Base-by-base conservation (phyloP, 2,797 vertebrate species). In the Halcyon smyrnensis region DNA sequence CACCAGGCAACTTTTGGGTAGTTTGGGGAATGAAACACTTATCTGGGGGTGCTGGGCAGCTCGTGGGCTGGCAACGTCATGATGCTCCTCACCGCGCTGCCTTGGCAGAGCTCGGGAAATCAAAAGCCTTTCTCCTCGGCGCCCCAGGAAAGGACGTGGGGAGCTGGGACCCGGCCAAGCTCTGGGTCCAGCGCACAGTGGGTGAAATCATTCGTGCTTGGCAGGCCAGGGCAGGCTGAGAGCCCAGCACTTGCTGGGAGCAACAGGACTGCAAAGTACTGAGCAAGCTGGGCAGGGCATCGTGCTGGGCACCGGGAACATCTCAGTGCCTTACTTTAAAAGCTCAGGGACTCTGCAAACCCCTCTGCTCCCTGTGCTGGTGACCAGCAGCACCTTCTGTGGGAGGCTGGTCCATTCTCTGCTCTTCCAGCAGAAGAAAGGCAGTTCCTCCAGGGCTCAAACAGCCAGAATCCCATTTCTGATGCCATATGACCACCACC, bases 161-260 rank as follows among this genome's bases (percentile, higher is more conserved):
- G 51, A 92, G 16, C 53, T 16, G 0, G 0, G 53, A 6, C 4
- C 16, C 8, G 46, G 48, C 50, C 53, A 10, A 2, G 48, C 48
- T 30, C 8, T 0, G 32, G 20, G 20, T 6, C 14, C 2, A 3
- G 23, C 50, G 62, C 8, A 3, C 1, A 2, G 6, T 0, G 12
- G 15, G 7, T 19, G 41, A 11, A 34, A 2, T 14, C 2, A 2
- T 23, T 27, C 1, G 2, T 4, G 21, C 17, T 1, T 2, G 12
- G 53, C 1, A 9, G 37, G 83, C 9, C 4, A 6, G 50, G 32
- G 59, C 36, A 15, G 59, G 62, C 18, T 32, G 45, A 23, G 15
- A 32, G 25, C 43, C 5, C 1, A 0, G 39, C 2, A 1, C 59
- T 68, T 10, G 1, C 69, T 34, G 43, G 20, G 70, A 51, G 63